These are phyloP conservation scores for Diploscapter pachys DNA, from an alignment of 1,140 invertebrate species.

Conservation along the genomic window DNA sequence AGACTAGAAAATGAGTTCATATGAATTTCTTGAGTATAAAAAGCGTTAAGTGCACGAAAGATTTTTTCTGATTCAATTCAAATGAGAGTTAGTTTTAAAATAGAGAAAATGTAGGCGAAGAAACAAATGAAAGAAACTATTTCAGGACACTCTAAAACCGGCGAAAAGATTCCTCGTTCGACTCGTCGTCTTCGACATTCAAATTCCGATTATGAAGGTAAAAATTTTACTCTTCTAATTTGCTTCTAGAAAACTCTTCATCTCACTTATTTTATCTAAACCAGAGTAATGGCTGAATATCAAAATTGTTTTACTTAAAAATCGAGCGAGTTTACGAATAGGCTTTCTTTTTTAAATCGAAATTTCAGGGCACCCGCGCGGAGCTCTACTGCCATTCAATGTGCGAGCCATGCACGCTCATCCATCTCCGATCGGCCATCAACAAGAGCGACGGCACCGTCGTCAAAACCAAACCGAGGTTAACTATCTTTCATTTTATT, in stretches of 20 bases:
- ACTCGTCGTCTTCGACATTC: conserved; percentile 86
- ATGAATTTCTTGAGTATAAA: no score
- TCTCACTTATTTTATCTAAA: background rate
- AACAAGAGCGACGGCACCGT: conserved; percentile 48
- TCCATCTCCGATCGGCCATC: conserved; percentile 71
- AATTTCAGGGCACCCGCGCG: conserved; percentile 67
- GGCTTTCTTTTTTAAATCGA: background rate
- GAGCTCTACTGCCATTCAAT: conserved; percentile 52
- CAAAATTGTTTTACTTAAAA: no score
- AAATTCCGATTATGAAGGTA: conserved; percentile 82
- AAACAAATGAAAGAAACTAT: no score
- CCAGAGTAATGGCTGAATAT: no score
- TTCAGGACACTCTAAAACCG: conserved; percentile 71
- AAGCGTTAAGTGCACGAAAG: no score
- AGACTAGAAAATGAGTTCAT: no score
- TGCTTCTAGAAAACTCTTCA: background rate
- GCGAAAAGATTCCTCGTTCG: conserved; percentile 79
- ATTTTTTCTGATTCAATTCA: no score
- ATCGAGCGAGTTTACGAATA: no score
- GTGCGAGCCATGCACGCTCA: conserved; percentile 78
- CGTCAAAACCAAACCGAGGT: conserved; percentile 51
- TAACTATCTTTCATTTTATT: conserved; percentile 14
- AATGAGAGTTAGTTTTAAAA: no score
- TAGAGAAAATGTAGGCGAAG: no score
- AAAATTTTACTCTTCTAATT: background rate